Percentiles rank a stretch among this genome's conserved stretches.
phyloP scores from a whole-genome alignment of 2,113 vertebrate genomes.

The Xiphorhynchus elegans region DNA sequence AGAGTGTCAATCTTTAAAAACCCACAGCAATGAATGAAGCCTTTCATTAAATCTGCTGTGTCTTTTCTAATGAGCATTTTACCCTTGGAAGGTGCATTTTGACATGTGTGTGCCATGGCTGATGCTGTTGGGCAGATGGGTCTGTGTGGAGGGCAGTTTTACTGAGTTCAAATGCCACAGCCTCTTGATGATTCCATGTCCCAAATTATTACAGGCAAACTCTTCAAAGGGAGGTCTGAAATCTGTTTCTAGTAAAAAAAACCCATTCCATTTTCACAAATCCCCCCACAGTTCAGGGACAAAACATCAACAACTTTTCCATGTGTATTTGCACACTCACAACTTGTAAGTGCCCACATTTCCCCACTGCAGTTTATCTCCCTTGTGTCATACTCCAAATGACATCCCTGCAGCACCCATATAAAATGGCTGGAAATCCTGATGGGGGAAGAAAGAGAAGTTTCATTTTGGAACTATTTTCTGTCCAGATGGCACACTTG shows the following conservation, averaged over 20 bases:
- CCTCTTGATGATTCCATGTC: neutral
- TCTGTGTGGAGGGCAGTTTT: rapidly evolving
- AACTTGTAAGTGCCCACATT: neutral
- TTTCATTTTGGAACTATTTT: neutral
- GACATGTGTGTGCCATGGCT: rapidly evolving
- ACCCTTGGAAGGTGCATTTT: neutral
- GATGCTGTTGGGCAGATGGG: neutral
- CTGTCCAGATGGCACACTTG: neutral
- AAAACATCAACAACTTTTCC: neutral
- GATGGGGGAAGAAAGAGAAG: neutral
- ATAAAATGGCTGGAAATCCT: neutral
- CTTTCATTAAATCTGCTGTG: neutral
- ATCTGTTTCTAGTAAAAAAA: neutral
- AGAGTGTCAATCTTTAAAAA: neutral
- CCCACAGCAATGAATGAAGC: neutral
- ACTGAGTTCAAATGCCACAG: neutral
- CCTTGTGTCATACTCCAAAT: neutral
- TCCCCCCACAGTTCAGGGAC: neutral
- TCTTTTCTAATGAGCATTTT: neutral
- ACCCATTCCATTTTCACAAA: neutral
- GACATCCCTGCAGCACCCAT: neutral
- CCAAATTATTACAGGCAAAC: neutral
- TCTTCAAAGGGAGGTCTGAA: neutral
- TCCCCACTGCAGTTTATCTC: neutral
- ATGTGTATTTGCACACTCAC: neutral